These are phyloP conservation scores for Pteruthius melanotis DNA, from an alignment of 2,113 vertebrate genomes.

Conservation along the genomic window DNA sequence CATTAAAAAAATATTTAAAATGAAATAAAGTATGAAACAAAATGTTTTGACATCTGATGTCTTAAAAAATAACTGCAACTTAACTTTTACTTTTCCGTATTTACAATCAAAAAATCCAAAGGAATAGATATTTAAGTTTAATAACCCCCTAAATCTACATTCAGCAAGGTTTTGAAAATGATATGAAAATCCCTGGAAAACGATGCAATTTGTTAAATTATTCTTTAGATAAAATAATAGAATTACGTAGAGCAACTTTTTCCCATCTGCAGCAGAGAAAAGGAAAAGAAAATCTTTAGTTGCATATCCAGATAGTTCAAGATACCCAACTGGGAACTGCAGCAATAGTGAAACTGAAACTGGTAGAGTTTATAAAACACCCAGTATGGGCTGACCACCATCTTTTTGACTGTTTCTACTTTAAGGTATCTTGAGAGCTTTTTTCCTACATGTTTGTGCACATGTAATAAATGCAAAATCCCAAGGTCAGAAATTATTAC, in stretches of 20 bases:
- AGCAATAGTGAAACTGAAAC: neutral
- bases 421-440: neutral
- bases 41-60: neutral
- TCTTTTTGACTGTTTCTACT: neutral
- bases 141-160: neutral
- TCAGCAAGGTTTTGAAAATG: neutral
- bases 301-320: neutral
- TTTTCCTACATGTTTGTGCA: neutral
- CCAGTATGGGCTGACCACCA: neutral
- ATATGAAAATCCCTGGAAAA: neutral
- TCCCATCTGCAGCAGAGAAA: neutral
- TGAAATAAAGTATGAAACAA: neutral
- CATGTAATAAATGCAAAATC: neutral
- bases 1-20: neutral
- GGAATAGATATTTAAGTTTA: neutral
- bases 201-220: neutral
- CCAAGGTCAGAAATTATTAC: neutral
- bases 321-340: neutral
- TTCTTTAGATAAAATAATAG: neutral
- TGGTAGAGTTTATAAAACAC: neutral
- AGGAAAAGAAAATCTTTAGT: neutral
- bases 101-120: neutral
- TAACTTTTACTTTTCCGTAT: neutral
- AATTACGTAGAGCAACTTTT: neutral
- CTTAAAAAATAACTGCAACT: neutral